phyloP scores from a whole-genome alignment of 2,888 invertebrate species.

The Notodonta ziczac region DNA sequence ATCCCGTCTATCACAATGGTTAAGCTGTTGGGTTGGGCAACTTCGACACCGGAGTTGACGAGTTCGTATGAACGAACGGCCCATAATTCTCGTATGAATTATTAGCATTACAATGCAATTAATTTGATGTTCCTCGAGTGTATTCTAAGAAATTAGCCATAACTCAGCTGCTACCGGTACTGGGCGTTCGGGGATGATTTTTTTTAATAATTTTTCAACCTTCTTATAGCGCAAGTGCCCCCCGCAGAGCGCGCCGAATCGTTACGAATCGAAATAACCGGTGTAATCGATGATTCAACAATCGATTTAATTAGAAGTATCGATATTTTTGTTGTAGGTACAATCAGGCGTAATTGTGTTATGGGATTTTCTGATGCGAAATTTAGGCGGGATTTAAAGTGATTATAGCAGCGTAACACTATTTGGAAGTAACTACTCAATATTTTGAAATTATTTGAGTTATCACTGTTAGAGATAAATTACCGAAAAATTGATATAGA shows the following conservation, averaged over 20 bases:
- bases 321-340: slow-evolving; percentile 4
- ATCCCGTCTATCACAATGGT: no score
- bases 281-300: slow-evolving; percentile 11
- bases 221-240: slow-evolving; percentile 2
- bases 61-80: neutral
- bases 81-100: neutral
- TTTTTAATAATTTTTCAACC: slow-evolving; percentile 1
- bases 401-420: no score
- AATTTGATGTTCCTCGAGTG: neutral
- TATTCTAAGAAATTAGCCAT: slow-evolving; percentile 4
- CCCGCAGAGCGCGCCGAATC: slow-evolving; percentile 8
- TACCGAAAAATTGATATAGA: no score
- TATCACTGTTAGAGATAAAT: no score
- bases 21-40: no score
- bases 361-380: no score
- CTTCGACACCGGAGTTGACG: no score
- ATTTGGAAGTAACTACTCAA: no score
- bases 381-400: no score
- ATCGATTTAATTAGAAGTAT: slow-evolving; percentile 11
- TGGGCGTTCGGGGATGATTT: neutral
- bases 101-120: neutral
- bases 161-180: slow-evolving; percentile 10
- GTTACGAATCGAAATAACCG: slow-evolving; percentile 5
- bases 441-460: no score
- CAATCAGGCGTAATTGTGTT: neutral